Evolutionary conservation across 35 echinoderm and acorn worm species (phyloP).

Genomic region (Ptychodera flava): DNA sequence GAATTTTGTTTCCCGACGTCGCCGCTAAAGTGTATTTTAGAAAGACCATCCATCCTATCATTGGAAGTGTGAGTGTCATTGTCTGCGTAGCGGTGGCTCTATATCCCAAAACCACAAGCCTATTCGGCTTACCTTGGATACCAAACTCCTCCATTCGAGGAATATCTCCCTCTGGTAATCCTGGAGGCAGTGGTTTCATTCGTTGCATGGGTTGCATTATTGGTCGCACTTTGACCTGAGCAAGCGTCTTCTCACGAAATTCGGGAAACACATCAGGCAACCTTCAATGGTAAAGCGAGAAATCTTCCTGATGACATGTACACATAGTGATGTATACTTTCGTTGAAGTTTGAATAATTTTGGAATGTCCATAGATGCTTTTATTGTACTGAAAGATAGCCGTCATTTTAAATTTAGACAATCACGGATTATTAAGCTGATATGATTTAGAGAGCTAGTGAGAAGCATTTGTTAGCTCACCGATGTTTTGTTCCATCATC

Average conservation of each 20-base stretch:
- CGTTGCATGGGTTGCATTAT: slow-evolving; percentile 36
- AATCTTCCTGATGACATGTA: no score
- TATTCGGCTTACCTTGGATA: slow-evolving; percentile 26
- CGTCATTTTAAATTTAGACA: no score
- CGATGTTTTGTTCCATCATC: no score
- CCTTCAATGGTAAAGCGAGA: background rate
- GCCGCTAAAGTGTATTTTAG: background rate
- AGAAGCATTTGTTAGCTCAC: no score
- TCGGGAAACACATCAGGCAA: slow-evolving; percentile 65
- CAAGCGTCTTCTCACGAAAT: slow-evolving; percentile 56
- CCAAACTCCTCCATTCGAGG: slow-evolving; percentile 50
- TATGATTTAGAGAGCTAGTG: no score
- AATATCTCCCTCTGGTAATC: slow-evolving; percentile 38
- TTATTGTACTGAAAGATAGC: no score
- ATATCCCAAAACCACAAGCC: background rate
- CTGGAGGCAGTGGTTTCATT: slow-evolving; percentile 47
- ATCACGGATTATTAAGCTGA: no score
- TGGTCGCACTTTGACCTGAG: slow-evolving; percentile 14
- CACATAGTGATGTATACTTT: no score
- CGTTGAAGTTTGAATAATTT: no score
- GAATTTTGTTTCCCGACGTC: background rate
- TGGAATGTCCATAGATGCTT: no score
- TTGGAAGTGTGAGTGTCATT: background rate
- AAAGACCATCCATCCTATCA: background rate
- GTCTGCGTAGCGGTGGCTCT: background rate